Conservation (phyloP, 2,113 vertebrate species). For the Pseudolaguvia tuberculata region DNA sequence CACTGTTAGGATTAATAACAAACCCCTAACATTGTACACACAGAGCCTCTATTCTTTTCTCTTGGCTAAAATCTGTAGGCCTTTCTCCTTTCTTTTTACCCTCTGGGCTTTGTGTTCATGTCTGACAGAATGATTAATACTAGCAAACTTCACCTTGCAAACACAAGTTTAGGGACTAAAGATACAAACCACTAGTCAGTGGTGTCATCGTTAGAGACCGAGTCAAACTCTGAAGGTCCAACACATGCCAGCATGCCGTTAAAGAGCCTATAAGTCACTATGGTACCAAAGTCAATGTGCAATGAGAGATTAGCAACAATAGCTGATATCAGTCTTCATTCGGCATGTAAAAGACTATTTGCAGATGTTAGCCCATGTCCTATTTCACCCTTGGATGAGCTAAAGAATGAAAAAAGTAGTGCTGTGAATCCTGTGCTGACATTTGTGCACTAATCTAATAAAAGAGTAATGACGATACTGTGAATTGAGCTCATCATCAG, state of each 20-base stretch:
- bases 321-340: constrained; percentile 64
- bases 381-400: constrained; percentile 66
- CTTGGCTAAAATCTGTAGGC: constrained; percentile 45
- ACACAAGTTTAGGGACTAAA: constrained; percentile 62
- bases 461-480: constrained; percentile 46
- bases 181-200: constrained; percentile 34
- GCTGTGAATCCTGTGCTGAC: constrained; percentile 33
- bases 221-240: constrained; percentile 32
- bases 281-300: constrained; percentile 40
- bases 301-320: constrained; percentile 58
- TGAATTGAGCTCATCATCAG: constrained; percentile 37
- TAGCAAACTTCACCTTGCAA: constrained; percentile 70
- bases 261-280: constrained; percentile 40
- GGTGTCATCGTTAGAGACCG: constrained; percentile 30
- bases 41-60: constrained; percentile 56
- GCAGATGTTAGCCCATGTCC: constrained; percentile 57
- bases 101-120: constrained; percentile 68
- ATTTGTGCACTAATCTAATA: constrained; percentile 46
- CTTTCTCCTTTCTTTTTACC: constrained; percentile 62
- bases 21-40: constrained; percentile 55
- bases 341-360: constrained; percentile 68
- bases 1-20: constrained; percentile 66
- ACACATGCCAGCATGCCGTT: not conserved
- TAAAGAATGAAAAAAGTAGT: constrained; percentile 57
- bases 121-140: constrained; percentile 76